Conservation (phyloP, 2,797 vertebrate species). For the Serranus cabrilla region DNA sequence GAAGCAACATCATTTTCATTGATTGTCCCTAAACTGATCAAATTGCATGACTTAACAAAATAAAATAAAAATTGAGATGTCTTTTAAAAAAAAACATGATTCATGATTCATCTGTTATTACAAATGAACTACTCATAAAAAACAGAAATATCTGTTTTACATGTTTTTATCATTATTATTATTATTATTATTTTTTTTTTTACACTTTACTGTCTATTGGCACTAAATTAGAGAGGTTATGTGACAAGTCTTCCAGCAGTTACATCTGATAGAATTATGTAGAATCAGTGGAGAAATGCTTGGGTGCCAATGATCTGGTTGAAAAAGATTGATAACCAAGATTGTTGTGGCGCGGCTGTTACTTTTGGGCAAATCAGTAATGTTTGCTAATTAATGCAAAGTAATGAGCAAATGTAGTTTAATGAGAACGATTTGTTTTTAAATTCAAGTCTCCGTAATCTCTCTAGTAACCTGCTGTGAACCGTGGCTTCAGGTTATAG, state of each 20-base stretch:
- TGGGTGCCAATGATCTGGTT: neutral
- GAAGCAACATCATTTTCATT: no score
- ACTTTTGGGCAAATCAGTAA: neutral
- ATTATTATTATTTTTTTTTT: neutral
- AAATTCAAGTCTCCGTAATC: neutral
- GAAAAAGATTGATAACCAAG: neutral
- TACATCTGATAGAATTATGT: neutral
- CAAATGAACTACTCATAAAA: no score
- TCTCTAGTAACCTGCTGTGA: neutral
- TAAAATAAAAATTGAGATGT: no score
- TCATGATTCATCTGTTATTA: no score
- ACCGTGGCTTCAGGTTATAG: neutral
- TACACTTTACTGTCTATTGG: neutral
- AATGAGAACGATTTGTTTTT: neutral
- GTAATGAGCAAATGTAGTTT: neutral
- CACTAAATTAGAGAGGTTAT: neutral
- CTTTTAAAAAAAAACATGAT: no score
- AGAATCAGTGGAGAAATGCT: neutral
- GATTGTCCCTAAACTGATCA: no score
- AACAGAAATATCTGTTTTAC: neutral
- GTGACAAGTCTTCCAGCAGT: neutral
- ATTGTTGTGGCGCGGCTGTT: neutral
- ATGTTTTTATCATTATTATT: no score
- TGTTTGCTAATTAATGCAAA: slow-evolving; percentile 6
- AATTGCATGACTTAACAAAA: no score